A percentile compares a stretch with the other conserved stretches of the same genome.
phyloP scores from a whole-genome alignment of 2,797 vertebrate genomes.

The Danio kyathit region DNA sequence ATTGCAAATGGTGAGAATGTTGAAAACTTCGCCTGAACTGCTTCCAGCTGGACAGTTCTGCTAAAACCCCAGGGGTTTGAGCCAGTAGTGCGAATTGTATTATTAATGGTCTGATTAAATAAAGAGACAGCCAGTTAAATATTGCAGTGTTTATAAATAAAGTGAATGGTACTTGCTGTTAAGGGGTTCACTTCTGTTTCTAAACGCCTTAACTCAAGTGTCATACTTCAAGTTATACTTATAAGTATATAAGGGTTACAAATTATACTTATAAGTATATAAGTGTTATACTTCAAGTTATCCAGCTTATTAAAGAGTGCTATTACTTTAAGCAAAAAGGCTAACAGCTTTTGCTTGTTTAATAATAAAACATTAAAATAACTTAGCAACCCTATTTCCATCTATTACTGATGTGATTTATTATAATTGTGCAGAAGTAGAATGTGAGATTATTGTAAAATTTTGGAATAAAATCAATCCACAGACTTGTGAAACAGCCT shows the following conservation, averaged over 20 bases:
- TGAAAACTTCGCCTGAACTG: neutral
- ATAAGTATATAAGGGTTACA: no score
- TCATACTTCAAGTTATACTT: neutral
- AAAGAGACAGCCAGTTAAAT: neutral
- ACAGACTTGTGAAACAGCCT: no score
- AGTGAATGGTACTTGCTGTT: neutral
- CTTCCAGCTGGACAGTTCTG: conserved; percentile 15
- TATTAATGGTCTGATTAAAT: neutral
- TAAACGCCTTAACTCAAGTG: neutral
- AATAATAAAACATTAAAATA: neutral
- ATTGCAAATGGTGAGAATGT: neutral
- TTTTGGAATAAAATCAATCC: no score
- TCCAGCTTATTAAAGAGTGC: neutral
- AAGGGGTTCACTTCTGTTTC: neutral
- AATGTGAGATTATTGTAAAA: no score
- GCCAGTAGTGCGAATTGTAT: neutral
- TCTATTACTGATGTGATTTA: no score
- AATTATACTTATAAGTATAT: no score
- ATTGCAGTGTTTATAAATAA: neutral
- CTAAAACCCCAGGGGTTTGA: neutral
- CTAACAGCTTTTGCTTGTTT: neutral
- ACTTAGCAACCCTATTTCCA: no score
- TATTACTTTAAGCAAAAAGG: neutral
- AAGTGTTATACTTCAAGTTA: no score
- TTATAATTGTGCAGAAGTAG: no score